Percentiles rank a stretch among this genome's conserved stretches.
These are phyloP conservation scores for Tricholauxania praeusta DNA, from an alignment of 2,888 invertebrate genomes.

Conservation along the genomic window DNA sequence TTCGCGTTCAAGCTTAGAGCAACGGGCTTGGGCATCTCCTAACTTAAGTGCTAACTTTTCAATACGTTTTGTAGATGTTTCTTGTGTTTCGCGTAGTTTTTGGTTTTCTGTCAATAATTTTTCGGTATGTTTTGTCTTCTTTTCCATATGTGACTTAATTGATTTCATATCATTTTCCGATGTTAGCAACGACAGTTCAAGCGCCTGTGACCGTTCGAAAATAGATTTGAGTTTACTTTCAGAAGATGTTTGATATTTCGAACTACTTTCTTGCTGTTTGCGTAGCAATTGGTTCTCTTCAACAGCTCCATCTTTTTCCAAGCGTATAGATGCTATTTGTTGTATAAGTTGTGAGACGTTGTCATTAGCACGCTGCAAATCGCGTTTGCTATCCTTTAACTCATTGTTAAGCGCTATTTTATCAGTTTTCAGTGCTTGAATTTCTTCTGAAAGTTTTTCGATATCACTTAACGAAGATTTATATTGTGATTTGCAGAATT, in stretches of 20 bases:
- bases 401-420: slow-evolving; percentile 40
- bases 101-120: slow-evolving; percentile 47
- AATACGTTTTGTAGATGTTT: slow-evolving; percentile 49
- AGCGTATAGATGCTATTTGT: slow-evolving; percentile 50
- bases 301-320: slow-evolving; percentile 48
- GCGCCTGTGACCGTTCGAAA: slow-evolving; percentile 46
- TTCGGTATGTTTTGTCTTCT: slow-evolving; percentile 40
- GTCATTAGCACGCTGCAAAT: slow-evolving; percentile 48
- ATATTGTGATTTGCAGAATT: slow-evolving; percentile 39
- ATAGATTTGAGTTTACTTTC: slow-evolving; percentile 46
- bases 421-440: slow-evolving; percentile 43
- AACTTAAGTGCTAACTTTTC: slow-evolving; percentile 55
- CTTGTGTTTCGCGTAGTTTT: slow-evolving; percentile 47
- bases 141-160: slow-evolving; percentile 42
- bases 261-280: slow-evolving; percentile 39
- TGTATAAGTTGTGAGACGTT: slow-evolving; percentile 52
- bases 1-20: slow-evolving; percentile 52
- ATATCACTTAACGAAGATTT: slow-evolving; percentile 39
- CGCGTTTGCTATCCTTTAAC: slow-evolving; percentile 43
- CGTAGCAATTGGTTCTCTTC: slow-evolving; percentile 44
- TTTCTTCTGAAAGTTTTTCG: slow-evolving; percentile 38
- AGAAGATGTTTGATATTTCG: slow-evolving; percentile 38
- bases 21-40: slow-evolving; percentile 53
- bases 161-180: slow-evolving; percentile 49
- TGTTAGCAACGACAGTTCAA: slow-evolving; percentile 46